phyloP scores from a whole-genome alignment of 2,888 invertebrate species.

The Cinara cedri region DNA sequence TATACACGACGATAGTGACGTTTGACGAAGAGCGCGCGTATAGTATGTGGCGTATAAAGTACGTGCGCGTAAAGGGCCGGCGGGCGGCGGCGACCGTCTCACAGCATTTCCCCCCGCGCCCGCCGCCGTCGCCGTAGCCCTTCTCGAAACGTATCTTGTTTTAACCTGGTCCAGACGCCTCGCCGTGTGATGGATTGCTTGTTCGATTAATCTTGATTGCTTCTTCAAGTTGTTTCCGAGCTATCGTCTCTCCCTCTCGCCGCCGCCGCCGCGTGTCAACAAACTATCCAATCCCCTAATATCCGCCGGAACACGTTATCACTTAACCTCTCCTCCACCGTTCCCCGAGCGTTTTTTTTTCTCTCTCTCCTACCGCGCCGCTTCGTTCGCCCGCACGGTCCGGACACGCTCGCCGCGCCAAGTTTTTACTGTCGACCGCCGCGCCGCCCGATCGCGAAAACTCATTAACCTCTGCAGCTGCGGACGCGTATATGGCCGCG shows the following conservation, averaged over 20 bases:
- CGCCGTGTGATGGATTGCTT: slow-evolving; percentile 61
- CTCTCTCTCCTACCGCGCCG: not conserved
- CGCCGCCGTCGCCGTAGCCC: slow-evolving; percentile 14
- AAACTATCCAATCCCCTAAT: slow-evolving; percentile 57
- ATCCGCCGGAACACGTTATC: slow-evolving; percentile 57
- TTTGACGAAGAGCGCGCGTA: slow-evolving; percentile 4
- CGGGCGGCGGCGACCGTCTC: slow-evolving; percentile 15
- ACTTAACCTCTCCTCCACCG: slow-evolving; percentile 55
- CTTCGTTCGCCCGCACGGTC: not conserved
- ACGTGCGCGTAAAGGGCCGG: slow-evolving; percentile 40
- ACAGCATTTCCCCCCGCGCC: not conserved
- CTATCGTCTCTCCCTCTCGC: slow-evolving; percentile 1
- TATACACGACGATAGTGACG: slow-evolving; percentile 20
- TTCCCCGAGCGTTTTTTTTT: slow-evolving; percentile 7
- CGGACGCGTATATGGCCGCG: not conserved
- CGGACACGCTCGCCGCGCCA: slow-evolving; percentile 30
- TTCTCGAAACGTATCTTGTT: slow-evolving; percentile 56
- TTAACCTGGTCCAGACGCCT: slow-evolving; percentile 58
- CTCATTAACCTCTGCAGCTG: slow-evolving; percentile 48
- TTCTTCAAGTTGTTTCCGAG: slow-evolving; percentile 58
- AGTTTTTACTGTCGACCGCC: slow-evolving; percentile 27
- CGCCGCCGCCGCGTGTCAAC: slow-evolving; percentile 49
- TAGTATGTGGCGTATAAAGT: not conserved
- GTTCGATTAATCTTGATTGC: slow-evolving; percentile 61
- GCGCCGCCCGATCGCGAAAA: slow-evolving; percentile 13